These are phyloP conservation scores for Carassius gibelio DNA, from an alignment of 2,113 vertebrate species.

Conservation along the genomic window DNA sequence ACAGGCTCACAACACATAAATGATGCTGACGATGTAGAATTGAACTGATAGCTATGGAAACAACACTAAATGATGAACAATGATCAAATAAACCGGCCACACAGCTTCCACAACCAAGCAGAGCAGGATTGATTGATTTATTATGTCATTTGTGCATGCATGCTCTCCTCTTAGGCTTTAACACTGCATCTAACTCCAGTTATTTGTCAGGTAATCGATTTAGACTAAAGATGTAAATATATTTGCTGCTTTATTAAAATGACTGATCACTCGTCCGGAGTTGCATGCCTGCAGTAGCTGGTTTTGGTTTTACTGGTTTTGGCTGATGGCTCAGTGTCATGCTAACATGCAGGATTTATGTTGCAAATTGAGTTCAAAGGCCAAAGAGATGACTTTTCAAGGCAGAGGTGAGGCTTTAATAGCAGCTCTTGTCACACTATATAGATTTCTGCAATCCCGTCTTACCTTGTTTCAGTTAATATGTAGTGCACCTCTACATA, in stretches of 20 bases:
- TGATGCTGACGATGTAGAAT: neutral
- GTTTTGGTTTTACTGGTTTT: neutral
- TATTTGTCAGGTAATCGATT: neutral
- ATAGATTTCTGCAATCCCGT: neutral
- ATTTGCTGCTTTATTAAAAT: neutral
- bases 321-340: neutral
- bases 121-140: neutral
- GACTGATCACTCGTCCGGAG: neutral
- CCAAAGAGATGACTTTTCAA: neutral
- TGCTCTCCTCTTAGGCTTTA: neutral
- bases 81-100: neutral
- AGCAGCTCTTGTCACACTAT: neutral
- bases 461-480: neutral
- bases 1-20: neutral
- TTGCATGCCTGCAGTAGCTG: neutral
- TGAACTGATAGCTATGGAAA: neutral
- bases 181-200: neutral
- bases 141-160: neutral
- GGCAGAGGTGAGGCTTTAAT: neutral
- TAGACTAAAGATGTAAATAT: neutral
- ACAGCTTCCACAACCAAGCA: neutral
- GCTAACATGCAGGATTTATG: neutral
- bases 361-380: neutral
- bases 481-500: neutral
- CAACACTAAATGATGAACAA: neutral